Base-by-base conservation (phyloP, 2,797 vertebrate genomes). In the Thunnus albacares region DNA sequence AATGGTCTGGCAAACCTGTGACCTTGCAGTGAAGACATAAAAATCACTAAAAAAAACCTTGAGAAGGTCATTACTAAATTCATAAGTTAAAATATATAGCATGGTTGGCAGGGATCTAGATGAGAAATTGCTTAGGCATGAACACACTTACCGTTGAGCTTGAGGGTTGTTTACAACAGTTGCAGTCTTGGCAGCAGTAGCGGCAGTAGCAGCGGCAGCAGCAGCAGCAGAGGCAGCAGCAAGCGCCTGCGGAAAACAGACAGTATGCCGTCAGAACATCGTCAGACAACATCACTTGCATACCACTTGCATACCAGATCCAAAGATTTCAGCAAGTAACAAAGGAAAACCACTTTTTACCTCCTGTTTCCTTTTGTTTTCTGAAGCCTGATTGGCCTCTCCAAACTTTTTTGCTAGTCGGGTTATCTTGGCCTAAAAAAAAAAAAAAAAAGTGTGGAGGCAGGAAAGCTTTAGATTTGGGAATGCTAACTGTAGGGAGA, bases 401-500 rank as follows among this genome's bases (percentile, higher is more conserved):
- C 97, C 98, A 93, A 98, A 98, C 52, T 98, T 97, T 93, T 99
- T 99, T 38, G 97, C 94, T 81, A 99, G 93, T 79, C 97, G 96
- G 7, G 97, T 89, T 68, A 99, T 97, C 94, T 99, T 99, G 89
- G 97, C 96, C 98, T 99, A 62, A 83, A 91, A 49, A 78, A 65
- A 69, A 33, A 69, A 33, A 18, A 56, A 64, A 89, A 15, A 60
- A 49, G 56, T 1, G 4, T 52, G 63, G 22, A 4, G 28, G 65
- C 20, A 59, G 0, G 33, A 51, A 6, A 15, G 59, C 6, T 66
- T 80, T 8, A 74, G 18, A 64, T 67, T 12, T 69, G 30, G 12
- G 24, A 24, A 24, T 24, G 24, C 24, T 24, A 24, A 24, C 24
- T 24, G 24, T 24, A 24, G 24, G 24, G 24, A 24, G 24, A 2